Evolutionary conservation across 2,888 invertebrate genomes (phyloP).

Genomic region (Limnephilus auricula): DNA sequence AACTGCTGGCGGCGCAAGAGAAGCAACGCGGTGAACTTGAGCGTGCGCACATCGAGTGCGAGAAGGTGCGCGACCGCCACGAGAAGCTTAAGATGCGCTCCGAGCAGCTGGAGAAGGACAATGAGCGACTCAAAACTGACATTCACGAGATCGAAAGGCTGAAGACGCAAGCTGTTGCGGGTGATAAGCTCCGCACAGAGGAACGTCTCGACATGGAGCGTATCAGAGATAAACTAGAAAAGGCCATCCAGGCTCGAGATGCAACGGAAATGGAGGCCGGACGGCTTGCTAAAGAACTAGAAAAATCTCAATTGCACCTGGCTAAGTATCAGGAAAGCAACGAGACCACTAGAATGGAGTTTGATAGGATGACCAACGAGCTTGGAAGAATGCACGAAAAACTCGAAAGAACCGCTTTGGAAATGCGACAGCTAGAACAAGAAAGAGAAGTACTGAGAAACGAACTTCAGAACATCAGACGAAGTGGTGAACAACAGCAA

Average conservation of each 20-base stretch:
- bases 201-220: constrained; percentile 90
- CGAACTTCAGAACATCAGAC: constrained; percentile 82
- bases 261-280: constrained; percentile 92
- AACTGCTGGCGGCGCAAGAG: constrained; percentile 85
- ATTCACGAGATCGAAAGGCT: constrained; percentile 86
- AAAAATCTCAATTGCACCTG: constrained; percentile 90
- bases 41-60: constrained; percentile 91
- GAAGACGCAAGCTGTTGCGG: constrained; percentile 82
- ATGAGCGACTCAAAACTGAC: constrained; percentile 74
- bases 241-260: constrained; percentile 88
- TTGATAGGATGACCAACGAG: constrained; percentile 90
- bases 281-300: constrained; percentile 89
- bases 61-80: constrained; percentile 91
- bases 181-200: constrained; percentile 81
- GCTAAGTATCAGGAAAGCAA: constrained; percentile 90
- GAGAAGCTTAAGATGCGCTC: constrained; percentile 88
- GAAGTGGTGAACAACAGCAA: constrained; percentile 81
- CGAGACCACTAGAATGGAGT: constrained; percentile 89
- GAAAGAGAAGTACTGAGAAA: constrained; percentile 85
- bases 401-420: constrained; percentile 84
- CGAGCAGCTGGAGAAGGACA: constrained; percentile 83
- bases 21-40: constrained; percentile 89
- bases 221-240: constrained; percentile 90
- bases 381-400: constrained; percentile 89
- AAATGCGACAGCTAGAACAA: constrained; percentile 84